These are phyloP conservation scores for Napeogenes sylphis DNA, from an alignment of 2,888 invertebrate species.

Conservation along the genomic window DNA sequence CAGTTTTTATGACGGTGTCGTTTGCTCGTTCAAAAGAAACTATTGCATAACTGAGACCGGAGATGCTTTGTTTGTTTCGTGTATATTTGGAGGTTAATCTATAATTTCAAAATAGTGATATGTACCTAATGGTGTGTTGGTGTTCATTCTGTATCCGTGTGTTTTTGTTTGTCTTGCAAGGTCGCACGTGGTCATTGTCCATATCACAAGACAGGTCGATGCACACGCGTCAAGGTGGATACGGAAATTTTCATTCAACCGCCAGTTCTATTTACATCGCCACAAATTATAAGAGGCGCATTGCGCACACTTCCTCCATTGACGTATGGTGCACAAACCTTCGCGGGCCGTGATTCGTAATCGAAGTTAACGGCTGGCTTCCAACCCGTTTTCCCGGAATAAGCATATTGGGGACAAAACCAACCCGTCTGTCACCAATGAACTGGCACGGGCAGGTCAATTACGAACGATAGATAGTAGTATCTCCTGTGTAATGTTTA, in stretches of 20 bases:
- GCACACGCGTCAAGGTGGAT: slow-evolving; percentile 69
- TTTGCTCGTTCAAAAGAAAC: slow-evolving; percentile 27
- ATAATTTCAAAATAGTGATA: slow-evolving; percentile 31
- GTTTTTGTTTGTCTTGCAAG: slow-evolving; percentile 58
- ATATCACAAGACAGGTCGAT: slow-evolving; percentile 66
- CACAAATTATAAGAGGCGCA: slow-evolving; percentile 63
- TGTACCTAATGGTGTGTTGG: slow-evolving; percentile 54
- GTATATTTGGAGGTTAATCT: slow-evolving; percentile 24
- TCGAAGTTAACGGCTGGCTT: slow-evolving; percentile 36
- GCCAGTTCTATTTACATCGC: slow-evolving; percentile 70
- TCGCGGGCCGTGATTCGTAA: slow-evolving; percentile 45
- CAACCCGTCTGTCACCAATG: slow-evolving; percentile 42
- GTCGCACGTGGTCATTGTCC: slow-evolving; percentile 61
- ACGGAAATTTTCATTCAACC: slow-evolving; percentile 71
- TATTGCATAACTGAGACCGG: slow-evolving; percentile 32
- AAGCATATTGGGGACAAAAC: slow-evolving; percentile 45
- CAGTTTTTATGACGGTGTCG: slow-evolving; percentile 26
- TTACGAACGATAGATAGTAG: slow-evolving; percentile 12
- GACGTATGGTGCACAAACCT: slow-evolving; percentile 57
- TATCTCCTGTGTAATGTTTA: slow-evolving; percentile 27
- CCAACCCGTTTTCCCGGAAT: slow-evolving; percentile 51
- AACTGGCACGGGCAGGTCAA: slow-evolving; percentile 8
- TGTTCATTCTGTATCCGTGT: slow-evolving; percentile 54
- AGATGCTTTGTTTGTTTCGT: slow-evolving; percentile 20
- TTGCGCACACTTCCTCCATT: slow-evolving; percentile 65